Conservation (phyloP, 2,113 vertebrate genomes). For the Sisor rabdophorus region DNA sequence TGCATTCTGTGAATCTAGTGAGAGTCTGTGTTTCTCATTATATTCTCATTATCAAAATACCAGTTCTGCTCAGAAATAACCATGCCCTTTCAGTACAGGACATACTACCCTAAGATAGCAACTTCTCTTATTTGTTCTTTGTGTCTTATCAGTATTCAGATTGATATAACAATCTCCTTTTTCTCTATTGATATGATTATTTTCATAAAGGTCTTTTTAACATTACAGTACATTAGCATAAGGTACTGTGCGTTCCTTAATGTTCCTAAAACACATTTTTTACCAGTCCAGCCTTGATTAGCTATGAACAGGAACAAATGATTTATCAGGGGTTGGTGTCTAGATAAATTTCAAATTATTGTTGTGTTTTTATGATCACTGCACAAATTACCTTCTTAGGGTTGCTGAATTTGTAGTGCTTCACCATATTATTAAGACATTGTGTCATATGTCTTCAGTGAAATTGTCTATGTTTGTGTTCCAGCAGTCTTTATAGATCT, state of each 20-base stretch:
- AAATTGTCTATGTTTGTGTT: constrained; percentile 1
- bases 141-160: constrained; percentile 14
- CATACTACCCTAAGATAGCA: constrained; percentile 7
- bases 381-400: not conserved
- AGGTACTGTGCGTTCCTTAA: not conserved
- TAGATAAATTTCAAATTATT: constrained; percentile 5
- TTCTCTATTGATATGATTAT: not conserved
- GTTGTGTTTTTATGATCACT: not conserved
- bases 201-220: not conserved
- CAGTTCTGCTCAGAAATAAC: not conserved
- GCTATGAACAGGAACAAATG: not conserved
- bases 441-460: not conserved
- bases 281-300: constrained; percentile 3
- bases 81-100: constrained; percentile 3
- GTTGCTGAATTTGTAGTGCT: not conserved
- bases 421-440: not conserved
- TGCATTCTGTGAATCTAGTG: not conserved
- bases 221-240: not conserved
- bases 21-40: not conserved
- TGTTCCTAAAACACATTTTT: not conserved
- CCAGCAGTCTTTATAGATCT: constrained; percentile 9
- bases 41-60: not conserved
- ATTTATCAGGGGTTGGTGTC: not conserved
- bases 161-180: constrained; percentile 5
- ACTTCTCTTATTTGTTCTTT: constrained; percentile 23